Percentiles rank a stretch among this genome's conserved stretches.
phyloP scores from a whole-genome alignment of 2,888 invertebrate genomes.

The Trichacis sp. region DNA sequence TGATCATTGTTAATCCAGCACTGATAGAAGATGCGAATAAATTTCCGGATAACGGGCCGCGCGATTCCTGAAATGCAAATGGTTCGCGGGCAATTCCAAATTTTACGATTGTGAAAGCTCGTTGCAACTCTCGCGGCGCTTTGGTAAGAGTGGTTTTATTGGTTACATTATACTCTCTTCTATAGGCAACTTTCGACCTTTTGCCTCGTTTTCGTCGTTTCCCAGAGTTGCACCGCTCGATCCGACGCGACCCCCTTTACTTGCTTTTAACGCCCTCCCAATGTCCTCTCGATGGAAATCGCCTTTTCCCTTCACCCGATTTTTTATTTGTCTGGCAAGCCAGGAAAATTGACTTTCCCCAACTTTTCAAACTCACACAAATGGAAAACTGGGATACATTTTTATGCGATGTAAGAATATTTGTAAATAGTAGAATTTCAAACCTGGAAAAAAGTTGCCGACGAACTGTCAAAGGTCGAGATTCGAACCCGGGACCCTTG shows the following conservation, averaged over 20 bases:
- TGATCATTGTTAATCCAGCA: constrained; percentile 6
- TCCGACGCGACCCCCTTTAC: constrained; percentile 30
- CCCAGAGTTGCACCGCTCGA: constrained; percentile 24
- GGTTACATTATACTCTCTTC: constrained; percentile 32
- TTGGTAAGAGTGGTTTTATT: constrained; percentile 31
- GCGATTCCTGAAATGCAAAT: constrained; percentile 33
- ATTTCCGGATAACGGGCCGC: constrained; percentile 15
- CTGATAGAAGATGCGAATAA: constrained; percentile 12
- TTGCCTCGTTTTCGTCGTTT: constrained; percentile 29
- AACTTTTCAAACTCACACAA: too few species aligned
- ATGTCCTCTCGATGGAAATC: constrained; percentile 40
- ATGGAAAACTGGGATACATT: too few species aligned
- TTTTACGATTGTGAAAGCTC: constrained; percentile 36
- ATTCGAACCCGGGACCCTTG: too few species aligned
- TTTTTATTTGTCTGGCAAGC: not conserved
- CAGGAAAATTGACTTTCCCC: too few species aligned
- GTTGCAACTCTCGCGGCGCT: constrained; percentile 6
- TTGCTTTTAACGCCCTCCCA: constrained; percentile 40
- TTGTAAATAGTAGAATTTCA: too few species aligned
- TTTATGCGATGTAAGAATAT: too few species aligned
- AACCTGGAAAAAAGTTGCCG: too few species aligned
- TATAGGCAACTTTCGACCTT: constrained; percentile 37
- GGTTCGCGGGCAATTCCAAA: constrained; percentile 36
- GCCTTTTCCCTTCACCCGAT: constrained; percentile 2
- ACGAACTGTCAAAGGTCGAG: too few species aligned